These are phyloP conservation scores for Psephotus haematonotus DNA, from an alignment of 2,113 vertebrate genomes.

Conservation along the genomic window DNA sequence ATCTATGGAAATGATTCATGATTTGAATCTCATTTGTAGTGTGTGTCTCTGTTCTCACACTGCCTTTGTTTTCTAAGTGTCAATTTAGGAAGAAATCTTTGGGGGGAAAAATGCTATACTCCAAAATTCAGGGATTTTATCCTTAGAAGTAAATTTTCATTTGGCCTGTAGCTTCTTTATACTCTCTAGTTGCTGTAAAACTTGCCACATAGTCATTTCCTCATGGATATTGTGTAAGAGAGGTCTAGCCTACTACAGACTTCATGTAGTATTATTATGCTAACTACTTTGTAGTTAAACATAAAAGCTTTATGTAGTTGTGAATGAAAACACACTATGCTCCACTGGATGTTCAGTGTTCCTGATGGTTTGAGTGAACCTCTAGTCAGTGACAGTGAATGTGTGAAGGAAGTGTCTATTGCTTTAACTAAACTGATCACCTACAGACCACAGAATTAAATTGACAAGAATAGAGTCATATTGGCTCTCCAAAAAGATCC, in stretches of 20 bases:
- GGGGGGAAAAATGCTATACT: not conserved
- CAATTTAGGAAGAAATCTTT: not conserved
- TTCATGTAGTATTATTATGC: not conserved
- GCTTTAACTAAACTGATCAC: not conserved
- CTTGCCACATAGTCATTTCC: not conserved
- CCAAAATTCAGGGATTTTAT: not conserved
- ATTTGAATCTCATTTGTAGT: not conserved
- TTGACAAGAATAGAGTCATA: not conserved
- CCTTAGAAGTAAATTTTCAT: not conserved
- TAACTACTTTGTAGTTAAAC: not conserved
- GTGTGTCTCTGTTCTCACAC: not conserved
- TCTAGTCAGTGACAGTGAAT: not conserved
- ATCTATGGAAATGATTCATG: not conserved
- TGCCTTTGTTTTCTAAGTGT: not conserved
- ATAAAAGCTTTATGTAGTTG: not conserved
- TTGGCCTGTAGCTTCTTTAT: not conserved
- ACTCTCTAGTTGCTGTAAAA: not conserved
- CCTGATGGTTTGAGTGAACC: not conserved
- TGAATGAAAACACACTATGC: not conserved
- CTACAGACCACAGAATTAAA: not conserved
- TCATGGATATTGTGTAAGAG: not conserved
- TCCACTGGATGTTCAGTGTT: not conserved
- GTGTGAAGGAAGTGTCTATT: not conserved
- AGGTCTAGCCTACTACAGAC: not conserved
- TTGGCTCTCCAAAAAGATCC: not conserved